These are phyloP conservation scores for Antheraea pernyi DNA, from an alignment of 1,140 invertebrate species.

Conservation along the genomic window DNA sequence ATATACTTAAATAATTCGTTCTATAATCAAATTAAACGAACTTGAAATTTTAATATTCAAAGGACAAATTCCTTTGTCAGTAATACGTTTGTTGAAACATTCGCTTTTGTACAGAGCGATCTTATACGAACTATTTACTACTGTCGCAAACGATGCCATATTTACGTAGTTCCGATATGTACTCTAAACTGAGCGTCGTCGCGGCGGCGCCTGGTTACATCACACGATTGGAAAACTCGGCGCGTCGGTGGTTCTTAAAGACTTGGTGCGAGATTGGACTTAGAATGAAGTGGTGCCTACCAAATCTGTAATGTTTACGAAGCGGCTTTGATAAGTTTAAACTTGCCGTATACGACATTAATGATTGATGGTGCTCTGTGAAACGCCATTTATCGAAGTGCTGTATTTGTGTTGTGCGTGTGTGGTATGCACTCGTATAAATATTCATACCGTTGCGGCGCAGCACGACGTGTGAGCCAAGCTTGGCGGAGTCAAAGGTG, in stretches of 20 bases:
- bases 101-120: conserved; percentile 9
- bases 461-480: conserved; percentile 40
- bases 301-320: conserved; percentile 57
- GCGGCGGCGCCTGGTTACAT: conserved; percentile 63
- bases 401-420: conserved; percentile 28
- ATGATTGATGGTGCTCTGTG: conserved; percentile 46
- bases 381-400: conserved; percentile 35
- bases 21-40: neutral
- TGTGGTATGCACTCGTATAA: conserved; percentile 47
- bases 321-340: conserved; percentile 63
- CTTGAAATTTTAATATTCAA: neutral
- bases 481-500: conserved; percentile 62
- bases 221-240: conserved; percentile 67
- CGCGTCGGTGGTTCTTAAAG: conserved; percentile 51
- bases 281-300: conserved; percentile 40
- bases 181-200: conserved; percentile 34
- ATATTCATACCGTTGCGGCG: conserved; percentile 54
- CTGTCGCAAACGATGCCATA: conserved; percentile 15
- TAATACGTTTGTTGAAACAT: neutral
- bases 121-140: conserved; percentile 20
- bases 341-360: conserved; percentile 66
- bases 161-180: conserved; percentile 28
- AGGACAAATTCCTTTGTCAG: neutral
- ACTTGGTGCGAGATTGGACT: conserved; percentile 49
- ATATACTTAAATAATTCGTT: neutral